phyloP scores from a whole-genome alignment of 2,797 vertebrate species.

The Tokudaia tokunoshimensis region DNA sequence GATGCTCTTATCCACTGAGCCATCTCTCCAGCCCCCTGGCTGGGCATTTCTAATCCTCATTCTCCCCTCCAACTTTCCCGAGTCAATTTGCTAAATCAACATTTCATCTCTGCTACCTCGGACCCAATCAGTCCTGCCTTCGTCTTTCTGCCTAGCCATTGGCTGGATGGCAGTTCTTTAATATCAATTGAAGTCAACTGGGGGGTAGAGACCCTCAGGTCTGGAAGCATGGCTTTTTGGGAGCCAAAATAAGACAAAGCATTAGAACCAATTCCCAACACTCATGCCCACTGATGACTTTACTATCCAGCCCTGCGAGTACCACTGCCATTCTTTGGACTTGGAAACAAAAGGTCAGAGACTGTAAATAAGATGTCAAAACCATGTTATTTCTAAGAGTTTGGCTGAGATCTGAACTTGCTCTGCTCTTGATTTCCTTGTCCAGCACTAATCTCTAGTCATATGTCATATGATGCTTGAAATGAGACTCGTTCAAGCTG shows the following conservation, averaged over 20 bases:
- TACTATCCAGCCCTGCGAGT: background rate
- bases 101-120: background rate
- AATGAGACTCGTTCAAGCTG: background rate
- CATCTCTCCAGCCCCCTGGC: too few species aligned
- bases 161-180: background rate
- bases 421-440: background rate
- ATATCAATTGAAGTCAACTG: background rate
- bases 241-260: background rate
- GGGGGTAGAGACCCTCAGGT: background rate
- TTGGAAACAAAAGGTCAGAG: background rate
- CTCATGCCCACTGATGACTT: background rate
- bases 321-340: background rate
- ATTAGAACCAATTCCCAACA: background rate
- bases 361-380: background rate
- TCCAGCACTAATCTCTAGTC: background rate
- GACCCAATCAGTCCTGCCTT: background rate
- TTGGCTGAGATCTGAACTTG: background rate
- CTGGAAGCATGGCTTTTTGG: background rate
- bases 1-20: too few species aligned
- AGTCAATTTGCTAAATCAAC: background rate
- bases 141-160: background rate
- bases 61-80: background rate
- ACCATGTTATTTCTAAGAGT: background rate
- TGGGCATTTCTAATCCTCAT: background rate
- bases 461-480: background rate